Base-by-base conservation (phyloP, 2,888 invertebrate species). In the Agrotis puta region DNA sequence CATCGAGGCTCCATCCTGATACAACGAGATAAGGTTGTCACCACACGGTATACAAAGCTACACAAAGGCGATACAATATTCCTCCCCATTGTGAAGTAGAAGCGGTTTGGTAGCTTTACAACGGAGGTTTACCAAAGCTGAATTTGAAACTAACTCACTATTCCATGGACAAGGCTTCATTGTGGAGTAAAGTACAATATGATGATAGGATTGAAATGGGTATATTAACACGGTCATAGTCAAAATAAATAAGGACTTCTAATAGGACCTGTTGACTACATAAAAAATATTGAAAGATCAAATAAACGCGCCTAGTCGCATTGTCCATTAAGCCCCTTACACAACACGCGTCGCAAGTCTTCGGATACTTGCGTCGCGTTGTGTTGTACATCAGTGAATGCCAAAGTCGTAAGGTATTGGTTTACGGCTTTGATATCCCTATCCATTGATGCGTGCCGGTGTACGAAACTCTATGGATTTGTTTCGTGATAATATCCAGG, bases 71-170 rank as follows among this genome's bases (percentile, higher is more conserved):
- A 59, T 24, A 78, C 64, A 57, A 56, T 43, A 56, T 43, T 51
- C 43, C 43, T 9, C 18, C 16, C 45, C n/a, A 61, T 72, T 72
- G 61, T 72, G 48, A 39, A 33, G 48, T 61, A 16, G 9, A 27
- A 78, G n/a, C 27, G 54, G 63, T 59, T 77, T 39, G 43, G 20
- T 24, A 33, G 47, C 58, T 61, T 64, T 64, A n/a, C 50, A 45
- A 56, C 13, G 2, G 39, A 39, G 43, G 16, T 64, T 62, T n/a
- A 27, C 39, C 27, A 43, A n/a, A 39, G 33, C 50, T 64, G 56
- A 78, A 72, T 64, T 59, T 50, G 64, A 61, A 71, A 72, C 64
- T 51, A 61, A 14, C 22, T 70, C 56, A 22, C 57, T 62, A 27
- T 63, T 51, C 47, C 57, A 57, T 50, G n/a, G 54, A 47, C 20